These are phyloP conservation scores for Trichogramma dendrolimi DNA, from an alignment of 2,888 invertebrate genomes.

Conservation along the genomic window DNA sequence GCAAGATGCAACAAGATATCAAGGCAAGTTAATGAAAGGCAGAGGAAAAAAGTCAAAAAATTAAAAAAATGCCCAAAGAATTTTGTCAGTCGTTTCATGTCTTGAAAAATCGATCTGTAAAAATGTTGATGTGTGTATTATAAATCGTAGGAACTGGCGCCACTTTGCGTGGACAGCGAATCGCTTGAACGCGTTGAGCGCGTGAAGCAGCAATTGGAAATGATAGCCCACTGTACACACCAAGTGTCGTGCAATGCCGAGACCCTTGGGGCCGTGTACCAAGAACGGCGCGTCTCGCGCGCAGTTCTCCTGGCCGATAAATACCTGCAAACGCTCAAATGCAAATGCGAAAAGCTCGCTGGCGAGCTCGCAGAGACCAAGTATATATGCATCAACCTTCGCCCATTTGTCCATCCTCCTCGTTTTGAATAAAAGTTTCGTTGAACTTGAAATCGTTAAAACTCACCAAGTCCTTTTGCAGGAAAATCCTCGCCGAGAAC, in stretches of 20 bases:
- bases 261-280: constrained; percentile 47
- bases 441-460: constrained; percentile 1
- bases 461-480: constrained; percentile 30
- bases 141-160: constrained; percentile 42
- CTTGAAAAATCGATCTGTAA: constrained; percentile 6
- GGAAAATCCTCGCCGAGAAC: constrained; percentile 45
- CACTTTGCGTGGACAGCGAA: constrained; percentile 46
- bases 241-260: constrained; percentile 46
- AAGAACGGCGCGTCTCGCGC: constrained; percentile 45
- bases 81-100: neutral
- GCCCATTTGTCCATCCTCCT: neutral
- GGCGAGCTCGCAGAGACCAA: constrained; percentile 46
- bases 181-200: constrained; percentile 46
- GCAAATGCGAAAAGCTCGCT: constrained; percentile 44
- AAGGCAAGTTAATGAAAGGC: constrained; percentile 37
- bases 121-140: constrained; percentile 22
- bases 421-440: neutral
- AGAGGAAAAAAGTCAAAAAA: neutral
- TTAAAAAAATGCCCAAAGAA: constrained; percentile 4
- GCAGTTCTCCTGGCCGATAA: constrained; percentile 44
- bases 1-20: constrained; percentile 44
- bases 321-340: constrained; percentile 43
- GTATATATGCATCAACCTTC: constrained; percentile 30
- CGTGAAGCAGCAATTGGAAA: constrained; percentile 43
- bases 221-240: constrained; percentile 45